phyloP scores from a whole-genome alignment of 2,113 vertebrate species.

The Ardeotis arabs region DNA sequence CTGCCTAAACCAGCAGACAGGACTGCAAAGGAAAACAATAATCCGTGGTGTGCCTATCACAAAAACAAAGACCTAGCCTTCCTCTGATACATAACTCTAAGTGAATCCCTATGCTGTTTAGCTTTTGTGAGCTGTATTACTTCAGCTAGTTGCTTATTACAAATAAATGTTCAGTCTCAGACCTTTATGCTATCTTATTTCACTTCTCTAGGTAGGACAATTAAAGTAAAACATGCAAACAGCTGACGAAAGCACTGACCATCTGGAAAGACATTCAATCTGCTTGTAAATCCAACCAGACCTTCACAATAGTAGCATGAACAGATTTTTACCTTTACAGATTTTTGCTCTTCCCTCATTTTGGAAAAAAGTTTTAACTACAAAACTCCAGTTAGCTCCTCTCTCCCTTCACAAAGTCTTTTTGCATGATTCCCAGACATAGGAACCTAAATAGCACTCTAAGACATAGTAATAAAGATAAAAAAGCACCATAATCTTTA shows the following conservation, averaged over 20 bases:
- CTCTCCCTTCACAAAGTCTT: background rate
- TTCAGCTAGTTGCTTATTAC: background rate
- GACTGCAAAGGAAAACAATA: background rate
- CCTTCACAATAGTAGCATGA: background rate
- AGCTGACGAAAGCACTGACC: background rate
- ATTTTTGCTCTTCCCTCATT: background rate
- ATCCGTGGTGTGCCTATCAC: background rate
- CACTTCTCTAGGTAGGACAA: background rate
- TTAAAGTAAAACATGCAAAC: background rate
- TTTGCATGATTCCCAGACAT: background rate
- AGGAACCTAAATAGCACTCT: background rate
- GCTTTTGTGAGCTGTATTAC: background rate
- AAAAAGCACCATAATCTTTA: background rate
- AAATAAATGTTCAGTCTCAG: background rate
- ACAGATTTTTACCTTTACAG: background rate
- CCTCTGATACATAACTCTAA: background rate
- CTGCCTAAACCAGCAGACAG: background rate
- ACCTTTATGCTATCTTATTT: background rate
- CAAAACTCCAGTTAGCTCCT: background rate
- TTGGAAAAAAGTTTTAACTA: background rate
- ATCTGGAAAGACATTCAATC: background rate
- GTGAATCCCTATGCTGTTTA: background rate
- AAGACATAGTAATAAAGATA: background rate
- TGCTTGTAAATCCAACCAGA: background rate
- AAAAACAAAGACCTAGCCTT: background rate